Conservation (phyloP, 2,888 invertebrate species). For the Phaedon cochleariae region DNA sequence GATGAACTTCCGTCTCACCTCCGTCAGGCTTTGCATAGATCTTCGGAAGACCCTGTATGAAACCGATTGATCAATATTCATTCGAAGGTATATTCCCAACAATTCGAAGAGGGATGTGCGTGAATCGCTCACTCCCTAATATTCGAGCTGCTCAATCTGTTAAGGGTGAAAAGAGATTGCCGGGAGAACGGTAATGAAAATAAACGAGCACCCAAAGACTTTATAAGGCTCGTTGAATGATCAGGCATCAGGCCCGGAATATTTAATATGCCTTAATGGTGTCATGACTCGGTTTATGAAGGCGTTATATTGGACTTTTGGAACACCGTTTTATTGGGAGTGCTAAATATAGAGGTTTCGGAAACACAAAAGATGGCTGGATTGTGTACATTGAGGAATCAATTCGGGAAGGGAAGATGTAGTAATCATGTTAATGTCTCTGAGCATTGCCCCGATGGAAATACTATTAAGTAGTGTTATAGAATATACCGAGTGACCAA, state of each 20-base stretch:
- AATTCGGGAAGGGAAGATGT: not conserved
- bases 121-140: slow-evolving; percentile 10
- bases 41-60: too few relatives aligned
- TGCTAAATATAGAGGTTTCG: not conserved
- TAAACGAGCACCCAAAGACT: slow-evolving; percentile 53
- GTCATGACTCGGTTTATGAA: slow-evolving; percentile 3
- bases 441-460: too few relatives aligned
- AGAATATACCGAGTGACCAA: not conserved
- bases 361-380: not conserved
- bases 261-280: slow-evolving; percentile 18
- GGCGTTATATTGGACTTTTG: slow-evolving; percentile 6
- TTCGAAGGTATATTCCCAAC: not conserved
- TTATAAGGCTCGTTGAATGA: slow-evolving; percentile 44
- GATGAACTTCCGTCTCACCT: too few relatives aligned
- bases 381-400: not conserved
- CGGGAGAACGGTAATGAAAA: slow-evolving; percentile 54
- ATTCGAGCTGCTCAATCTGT: slow-evolving; percentile 29
- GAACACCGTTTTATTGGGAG: slow-evolving; percentile 1
- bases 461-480: not conserved
- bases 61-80: not conserved
- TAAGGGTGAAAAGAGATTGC: slow-evolving; percentile 49
- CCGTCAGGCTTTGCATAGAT: too few relatives aligned
- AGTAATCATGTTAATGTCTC: too few relatives aligned
- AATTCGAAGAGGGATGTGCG: slow-evolving; percentile 7
- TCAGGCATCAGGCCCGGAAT: slow-evolving; percentile 11